Evolutionary conservation across 1,140 invertebrate genomes (phyloP).

Genomic region (Drosophila nikananu): DNA sequence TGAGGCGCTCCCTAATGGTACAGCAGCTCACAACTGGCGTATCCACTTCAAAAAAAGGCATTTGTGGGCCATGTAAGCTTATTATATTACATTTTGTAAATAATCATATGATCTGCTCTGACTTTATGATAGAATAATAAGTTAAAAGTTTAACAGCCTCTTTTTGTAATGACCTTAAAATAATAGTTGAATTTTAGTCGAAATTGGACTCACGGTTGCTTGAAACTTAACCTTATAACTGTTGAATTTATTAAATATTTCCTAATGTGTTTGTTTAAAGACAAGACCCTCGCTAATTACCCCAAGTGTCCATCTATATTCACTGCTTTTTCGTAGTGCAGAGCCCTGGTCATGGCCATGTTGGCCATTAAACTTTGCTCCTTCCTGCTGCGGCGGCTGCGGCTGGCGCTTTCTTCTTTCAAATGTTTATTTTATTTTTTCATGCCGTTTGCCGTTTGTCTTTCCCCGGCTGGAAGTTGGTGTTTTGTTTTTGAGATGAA

Average conservation of each 20-base stretch:
- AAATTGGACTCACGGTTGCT: not conserved
- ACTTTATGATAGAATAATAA: not conserved
- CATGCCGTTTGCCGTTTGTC: constrained; percentile 65
- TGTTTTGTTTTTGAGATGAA: constrained; percentile 83
- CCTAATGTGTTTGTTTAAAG: not conserved
- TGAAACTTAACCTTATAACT: not conserved
- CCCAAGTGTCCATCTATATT: too few species aligned
- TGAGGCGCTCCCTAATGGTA: too few species aligned
- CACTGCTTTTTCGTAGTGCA: not conserved
- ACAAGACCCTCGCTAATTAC: not conserved
- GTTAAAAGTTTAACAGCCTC: not conserved
- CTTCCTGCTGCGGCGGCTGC: constrained; percentile 34
- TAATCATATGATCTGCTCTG: not conserved
- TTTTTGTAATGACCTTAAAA: not conserved
- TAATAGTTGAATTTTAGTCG: not conserved
- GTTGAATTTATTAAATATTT: not conserved
- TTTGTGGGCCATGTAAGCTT: not conserved
- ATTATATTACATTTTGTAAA: not conserved
- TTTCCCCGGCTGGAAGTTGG: constrained; percentile 68
- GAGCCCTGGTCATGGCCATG: constrained; percentile 56
- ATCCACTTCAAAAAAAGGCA: not conserved
- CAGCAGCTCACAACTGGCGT: not conserved
- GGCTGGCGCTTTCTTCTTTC: constrained; percentile 45
- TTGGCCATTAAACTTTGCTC: constrained; percentile 72
- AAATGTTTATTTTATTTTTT: constrained; percentile 50